Percentiles rank a stretch among this genome's conserved stretches.
Conservation (phyloP, 1,140 invertebrate species). For the Lysiphlebus fabarum region DNA sequence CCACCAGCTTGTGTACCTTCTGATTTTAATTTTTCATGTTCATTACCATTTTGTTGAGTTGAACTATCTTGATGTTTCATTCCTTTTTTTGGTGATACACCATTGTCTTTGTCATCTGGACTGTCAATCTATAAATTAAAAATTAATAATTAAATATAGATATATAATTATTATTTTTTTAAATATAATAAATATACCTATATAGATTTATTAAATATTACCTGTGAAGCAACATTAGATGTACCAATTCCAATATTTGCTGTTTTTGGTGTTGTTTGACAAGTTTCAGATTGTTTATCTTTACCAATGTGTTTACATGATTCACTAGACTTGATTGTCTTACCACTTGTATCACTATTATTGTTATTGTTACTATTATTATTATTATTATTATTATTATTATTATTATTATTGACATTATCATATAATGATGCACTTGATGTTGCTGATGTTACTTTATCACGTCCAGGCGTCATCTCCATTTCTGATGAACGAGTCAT, state of each 20-base stretch:
- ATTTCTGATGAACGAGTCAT: slow-evolving; percentile 69
- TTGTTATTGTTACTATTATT: no score
- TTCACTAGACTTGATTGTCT: slow-evolving; percentile 39
- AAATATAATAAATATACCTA: no score
- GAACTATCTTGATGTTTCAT: slow-evolving; percentile 56
- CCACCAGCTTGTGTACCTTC: slow-evolving; percentile 79
- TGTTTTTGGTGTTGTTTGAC: slow-evolving; percentile 50
- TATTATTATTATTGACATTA: slow-evolving; percentile 61
- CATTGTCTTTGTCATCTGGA: slow-evolving; percentile 52
- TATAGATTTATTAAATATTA: no score
- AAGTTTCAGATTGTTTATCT: slow-evolving; percentile 49
- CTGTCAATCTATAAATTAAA: slow-evolving; percentile 48
- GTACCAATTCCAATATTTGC: slow-evolving; percentile 58
- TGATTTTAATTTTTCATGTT: slow-evolving; percentile 61
- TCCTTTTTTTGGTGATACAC: slow-evolving; percentile 46
- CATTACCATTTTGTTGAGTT: slow-evolving; percentile 55
- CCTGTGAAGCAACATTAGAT: slow-evolving; percentile 58
- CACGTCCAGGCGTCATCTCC: slow-evolving; percentile 59
- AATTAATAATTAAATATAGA: slow-evolving; percentile 14
- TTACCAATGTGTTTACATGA: slow-evolving; percentile 47
- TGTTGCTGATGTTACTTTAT: slow-evolving; percentile 77
- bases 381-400: no score
- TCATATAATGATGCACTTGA: slow-evolving; percentile 88
- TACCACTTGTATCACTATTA: slow-evolving; percentile 42
- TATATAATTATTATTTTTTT: no score